Percentiles rank a stretch among this genome's conserved stretches.
phyloP scores from a whole-genome alignment of 2,888 invertebrate genomes.

The Polydrusus cervinus region DNA sequence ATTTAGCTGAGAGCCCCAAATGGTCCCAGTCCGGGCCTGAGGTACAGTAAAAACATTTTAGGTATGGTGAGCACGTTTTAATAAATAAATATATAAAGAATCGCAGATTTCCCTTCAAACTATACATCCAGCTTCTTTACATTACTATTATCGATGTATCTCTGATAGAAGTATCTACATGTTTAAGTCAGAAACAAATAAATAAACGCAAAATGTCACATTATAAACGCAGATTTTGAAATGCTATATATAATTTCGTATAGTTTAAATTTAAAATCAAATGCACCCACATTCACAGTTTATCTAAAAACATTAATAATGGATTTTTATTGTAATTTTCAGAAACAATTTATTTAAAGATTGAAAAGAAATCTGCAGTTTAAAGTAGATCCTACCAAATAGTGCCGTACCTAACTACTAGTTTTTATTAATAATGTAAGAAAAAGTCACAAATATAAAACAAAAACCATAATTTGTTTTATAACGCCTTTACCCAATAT shows the following conservation, averaged over 20 bases:
- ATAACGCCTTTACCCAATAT: conserved; percentile 30
- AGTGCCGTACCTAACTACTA: conserved; percentile 36
- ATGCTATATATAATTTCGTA: too few species aligned
- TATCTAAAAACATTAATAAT: too few species aligned
- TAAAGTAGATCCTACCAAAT: conserved; percentile 43
- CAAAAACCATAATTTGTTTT: not conserved
- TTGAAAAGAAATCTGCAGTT: conserved; percentile 36
- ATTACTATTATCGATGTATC: not conserved
- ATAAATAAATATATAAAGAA: conserved; percentile 10
- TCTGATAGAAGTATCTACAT: not conserved
- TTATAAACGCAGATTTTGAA: too few species aligned
- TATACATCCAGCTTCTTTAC: not conserved
- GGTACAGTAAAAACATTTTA: conserved; percentile 10
- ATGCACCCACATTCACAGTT: too few species aligned
- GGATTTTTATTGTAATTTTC: not conserved
- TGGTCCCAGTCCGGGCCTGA: too few species aligned
- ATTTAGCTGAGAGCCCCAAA: too few species aligned
- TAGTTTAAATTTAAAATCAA: too few species aligned
- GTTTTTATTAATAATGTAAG: conserved; percentile 24
- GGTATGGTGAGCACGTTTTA: conserved; percentile 17
- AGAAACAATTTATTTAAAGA: not conserved
- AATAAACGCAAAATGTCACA: too few species aligned
- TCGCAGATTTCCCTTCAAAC: conserved; percentile 26
- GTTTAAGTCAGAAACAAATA: too few species aligned
- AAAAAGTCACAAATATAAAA: conserved; percentile 1